A percentile compares a stretch with the other conserved stretches of the same genome.
phyloP scores from a whole-genome alignment of 2,113 vertebrate species.

The Psephotus haematonotus region DNA sequence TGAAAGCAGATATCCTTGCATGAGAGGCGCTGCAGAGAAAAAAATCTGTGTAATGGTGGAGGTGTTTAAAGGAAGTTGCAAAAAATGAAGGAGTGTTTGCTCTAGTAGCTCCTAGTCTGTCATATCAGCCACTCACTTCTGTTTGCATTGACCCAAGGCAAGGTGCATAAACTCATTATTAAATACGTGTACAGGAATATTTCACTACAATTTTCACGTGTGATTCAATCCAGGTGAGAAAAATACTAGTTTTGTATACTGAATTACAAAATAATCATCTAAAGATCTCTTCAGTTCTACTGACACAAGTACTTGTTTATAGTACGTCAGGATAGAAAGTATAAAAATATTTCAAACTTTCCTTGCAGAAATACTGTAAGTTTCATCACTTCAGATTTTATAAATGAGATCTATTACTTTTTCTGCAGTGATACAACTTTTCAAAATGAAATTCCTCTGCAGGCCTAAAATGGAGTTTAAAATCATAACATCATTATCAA shows the following conservation, averaged over 20 bases:
- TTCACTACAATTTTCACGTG: not conserved
- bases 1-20: not conserved
- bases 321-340: not conserved
- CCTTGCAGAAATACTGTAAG: not conserved
- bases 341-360: not conserved
- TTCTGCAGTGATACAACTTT: not conserved
- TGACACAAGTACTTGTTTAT: not conserved
- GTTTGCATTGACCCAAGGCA: not conserved
- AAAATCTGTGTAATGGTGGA: not conserved
- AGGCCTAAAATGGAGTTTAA: not conserved
- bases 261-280: not conserved
- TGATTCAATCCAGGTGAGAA: not conserved
- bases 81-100: not conserved
- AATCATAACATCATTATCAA: not conserved
- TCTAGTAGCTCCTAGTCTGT: not conserved
- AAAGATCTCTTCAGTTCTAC: not conserved
- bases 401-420: not conserved
- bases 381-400: not conserved
- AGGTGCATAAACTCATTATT: not conserved
- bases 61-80: not conserved
- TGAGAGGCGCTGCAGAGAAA: not conserved
- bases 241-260: not conserved
- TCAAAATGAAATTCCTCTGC: not conserved
- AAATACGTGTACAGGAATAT: not conserved
- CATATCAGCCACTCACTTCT: not conserved